Percentiles rank a stretch among this genome's conserved stretches.
Conservation (phyloP, 2,888 invertebrate species). For the Trypoxylon attenuatum region DNA sequence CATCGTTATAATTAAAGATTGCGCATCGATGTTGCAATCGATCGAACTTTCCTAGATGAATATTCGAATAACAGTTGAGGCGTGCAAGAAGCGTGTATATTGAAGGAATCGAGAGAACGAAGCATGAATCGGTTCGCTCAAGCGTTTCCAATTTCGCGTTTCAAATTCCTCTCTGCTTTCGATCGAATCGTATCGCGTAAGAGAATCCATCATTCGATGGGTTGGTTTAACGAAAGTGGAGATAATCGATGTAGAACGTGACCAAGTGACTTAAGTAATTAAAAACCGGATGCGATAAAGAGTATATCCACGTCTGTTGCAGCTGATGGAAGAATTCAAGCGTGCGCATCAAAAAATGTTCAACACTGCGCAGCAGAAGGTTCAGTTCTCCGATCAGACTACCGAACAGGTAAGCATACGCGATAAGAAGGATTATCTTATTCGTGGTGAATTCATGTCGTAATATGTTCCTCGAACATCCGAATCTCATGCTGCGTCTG, state of each 20-base stretch:
- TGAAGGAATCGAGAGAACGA: too few relatives aligned
- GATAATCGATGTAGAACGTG: background rate
- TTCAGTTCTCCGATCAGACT: conserved; percentile 58
- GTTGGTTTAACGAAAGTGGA: too few relatives aligned
- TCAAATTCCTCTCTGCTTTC: background rate
- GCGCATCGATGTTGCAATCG: conserved; percentile 23
- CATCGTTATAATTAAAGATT: conserved; percentile 27
- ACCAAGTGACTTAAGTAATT: background rate
- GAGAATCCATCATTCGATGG: too few relatives aligned
- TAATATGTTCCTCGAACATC: background rate
- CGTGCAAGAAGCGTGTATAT: too few relatives aligned
- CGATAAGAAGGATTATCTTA: conserved; percentile 44
- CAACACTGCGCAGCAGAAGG: conserved; percentile 67
- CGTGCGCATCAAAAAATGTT: conserved; percentile 93
- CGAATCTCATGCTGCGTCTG: background rate
- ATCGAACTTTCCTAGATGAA: conserved; percentile 28
- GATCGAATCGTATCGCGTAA: background rate
- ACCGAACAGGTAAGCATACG: conserved; percentile 64
- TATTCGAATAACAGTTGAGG: conserved; percentile 14
- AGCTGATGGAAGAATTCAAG: conserved; percentile 91
- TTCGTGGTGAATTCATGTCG: background rate
- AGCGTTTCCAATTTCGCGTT: conserved; percentile 9
- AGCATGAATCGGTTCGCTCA: background rate
- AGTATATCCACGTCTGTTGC: conserved; percentile 16
- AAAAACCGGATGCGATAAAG: conserved; percentile 1